Conservation (phyloP, 2,113 vertebrate genomes). For the Phaethornis superciliosus region DNA sequence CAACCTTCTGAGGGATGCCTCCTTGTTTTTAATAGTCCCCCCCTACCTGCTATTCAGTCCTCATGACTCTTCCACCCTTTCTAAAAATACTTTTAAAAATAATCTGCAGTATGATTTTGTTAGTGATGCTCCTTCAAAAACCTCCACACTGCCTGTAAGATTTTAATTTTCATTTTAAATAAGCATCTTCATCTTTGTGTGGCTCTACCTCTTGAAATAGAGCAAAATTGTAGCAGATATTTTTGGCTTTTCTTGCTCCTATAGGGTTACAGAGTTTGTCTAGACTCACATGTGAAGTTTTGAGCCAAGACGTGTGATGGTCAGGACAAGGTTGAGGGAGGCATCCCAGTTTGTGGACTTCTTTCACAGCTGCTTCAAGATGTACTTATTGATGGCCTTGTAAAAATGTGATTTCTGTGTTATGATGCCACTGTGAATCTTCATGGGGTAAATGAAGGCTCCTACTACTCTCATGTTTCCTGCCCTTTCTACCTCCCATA, state of each 20-base stretch:
- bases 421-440: neutral
- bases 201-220: neutral
- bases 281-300: neutral
- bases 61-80: neutral
- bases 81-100: neutral
- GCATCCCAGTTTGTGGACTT: neutral
- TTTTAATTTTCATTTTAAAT: neutral
- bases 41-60: neutral
- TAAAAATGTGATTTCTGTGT: neutral
- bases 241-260: neutral
- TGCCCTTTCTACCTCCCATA: neutral
- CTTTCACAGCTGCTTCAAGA: neutral
- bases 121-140: neutral
- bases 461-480: accelerated
- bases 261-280: neutral
- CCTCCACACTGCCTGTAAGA: neutral
- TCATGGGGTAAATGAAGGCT: neutral
- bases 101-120: neutral
- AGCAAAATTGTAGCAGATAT: accelerated
- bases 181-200: neutral
- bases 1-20: neutral
- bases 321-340: neutral
- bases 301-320: neutral
- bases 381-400: accelerated
- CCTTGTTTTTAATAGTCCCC: neutral